These are phyloP conservation scores for Calameuta pallipes DNA, from an alignment of 2,888 invertebrate genomes.

Conservation along the genomic window DNA sequence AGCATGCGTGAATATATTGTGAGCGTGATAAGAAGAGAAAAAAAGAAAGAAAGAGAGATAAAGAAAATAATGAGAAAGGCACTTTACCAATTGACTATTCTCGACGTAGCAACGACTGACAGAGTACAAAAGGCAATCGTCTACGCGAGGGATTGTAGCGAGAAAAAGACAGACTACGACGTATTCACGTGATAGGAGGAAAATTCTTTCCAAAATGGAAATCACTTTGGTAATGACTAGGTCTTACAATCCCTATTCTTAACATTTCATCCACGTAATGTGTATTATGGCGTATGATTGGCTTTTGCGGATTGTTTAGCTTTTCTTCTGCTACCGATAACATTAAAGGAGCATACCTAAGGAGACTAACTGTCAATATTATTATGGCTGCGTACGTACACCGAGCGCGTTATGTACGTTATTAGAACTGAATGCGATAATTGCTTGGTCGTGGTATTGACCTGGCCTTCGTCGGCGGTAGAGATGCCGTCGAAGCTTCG, in stretches of 20 bases:
- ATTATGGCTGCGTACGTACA: conserved; percentile 31
- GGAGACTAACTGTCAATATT: conserved; percentile 28
- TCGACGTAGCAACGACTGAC: neutral
- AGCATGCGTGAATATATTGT: neutral
- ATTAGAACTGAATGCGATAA: conserved; percentile 80
- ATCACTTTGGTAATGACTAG: conserved; percentile 67
- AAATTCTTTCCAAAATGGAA: conserved; percentile 29
- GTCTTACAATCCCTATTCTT: conserved; percentile 54
- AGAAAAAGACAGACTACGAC: conserved; percentile 7
- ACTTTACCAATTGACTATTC: neutral
- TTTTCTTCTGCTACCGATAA: conserved; percentile 23
- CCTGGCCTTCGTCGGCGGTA: conserved; percentile 75
- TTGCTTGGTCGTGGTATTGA: conserved; percentile 75
- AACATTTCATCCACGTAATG: conserved; percentile 27
- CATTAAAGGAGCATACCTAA: conserved; percentile 21
- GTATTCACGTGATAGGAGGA: conserved; percentile 12
- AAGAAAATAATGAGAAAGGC: neutral
- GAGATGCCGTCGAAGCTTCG: conserved; percentile 70
- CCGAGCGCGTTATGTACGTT: conserved; percentile 13
- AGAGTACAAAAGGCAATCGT: neutral
- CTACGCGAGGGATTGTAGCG: neutral
- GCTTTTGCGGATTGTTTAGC: conserved; percentile 28
- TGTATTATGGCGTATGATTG: conserved; percentile 38
- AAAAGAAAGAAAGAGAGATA: conserved; percentile 26
- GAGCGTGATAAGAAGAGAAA: conserved; percentile 9